A percentile compares a stretch with the other conserved stretches of the same genome.
These are phyloP conservation scores for Drosophila koepferae DNA, from an alignment of 2,888 invertebrate species.

Conservation along the genomic window DNA sequence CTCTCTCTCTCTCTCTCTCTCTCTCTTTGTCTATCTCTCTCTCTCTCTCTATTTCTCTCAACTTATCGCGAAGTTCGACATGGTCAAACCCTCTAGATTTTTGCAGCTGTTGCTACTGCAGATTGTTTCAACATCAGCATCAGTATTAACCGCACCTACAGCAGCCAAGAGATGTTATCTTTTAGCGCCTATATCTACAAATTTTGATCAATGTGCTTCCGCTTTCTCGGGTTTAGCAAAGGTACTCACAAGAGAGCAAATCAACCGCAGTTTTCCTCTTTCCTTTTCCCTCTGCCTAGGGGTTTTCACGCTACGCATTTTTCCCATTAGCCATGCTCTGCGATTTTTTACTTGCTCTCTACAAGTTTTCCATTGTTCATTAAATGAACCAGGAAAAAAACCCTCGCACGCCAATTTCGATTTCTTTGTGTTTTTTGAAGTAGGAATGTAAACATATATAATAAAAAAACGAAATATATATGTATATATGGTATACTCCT, in stretches of 20 bases:
- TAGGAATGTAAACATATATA: conserved; percentile 59
- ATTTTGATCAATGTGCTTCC: conserved; percentile 63
- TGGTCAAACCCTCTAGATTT: conserved; percentile 26
- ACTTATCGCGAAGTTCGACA: conserved; percentile 39
- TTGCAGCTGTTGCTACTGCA: conserved; percentile 64
- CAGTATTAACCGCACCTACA: conserved; percentile 40
- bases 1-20: background rate
- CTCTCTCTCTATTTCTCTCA: background rate
- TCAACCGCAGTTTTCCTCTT: conserved; percentile 55
- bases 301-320: conserved; percentile 7
- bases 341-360: conserved; percentile 23
- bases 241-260: conserved; percentile 18
- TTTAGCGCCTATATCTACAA: conserved; percentile 47
- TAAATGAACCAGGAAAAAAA: conserved; percentile 65
- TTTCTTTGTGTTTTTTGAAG: conserved; percentile 75
- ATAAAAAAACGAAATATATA: conserved; percentile 31
- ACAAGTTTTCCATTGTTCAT: conserved; percentile 42
- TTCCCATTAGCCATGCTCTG: conserved; percentile 13
- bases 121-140: conserved; percentile 16
- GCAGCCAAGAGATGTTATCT: conserved; percentile 37
- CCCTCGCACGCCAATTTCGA: conserved; percentile 79
- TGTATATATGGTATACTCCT: background rate
- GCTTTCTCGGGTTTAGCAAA: conserved; percentile 21
- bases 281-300: conserved; percentile 20
- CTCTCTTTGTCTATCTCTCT: background rate